Evolutionary conservation across 2,888 invertebrate species (phyloP), one percentile per base, ranked within the genome.

Genomic region (Diloba caeruleocephala): DNA sequence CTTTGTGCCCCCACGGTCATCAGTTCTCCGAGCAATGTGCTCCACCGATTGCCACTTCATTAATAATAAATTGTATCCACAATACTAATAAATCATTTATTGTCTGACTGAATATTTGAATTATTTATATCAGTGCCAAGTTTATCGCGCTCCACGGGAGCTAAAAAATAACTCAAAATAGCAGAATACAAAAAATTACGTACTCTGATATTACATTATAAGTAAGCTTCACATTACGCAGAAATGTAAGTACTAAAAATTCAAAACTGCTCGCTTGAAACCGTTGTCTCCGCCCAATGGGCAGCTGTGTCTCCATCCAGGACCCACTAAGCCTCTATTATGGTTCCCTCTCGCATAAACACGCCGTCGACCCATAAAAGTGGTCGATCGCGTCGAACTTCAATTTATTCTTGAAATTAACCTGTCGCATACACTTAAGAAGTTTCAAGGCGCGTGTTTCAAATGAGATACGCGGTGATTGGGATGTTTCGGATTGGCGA

Each of bases 331-430:
- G 81, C 85, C 86, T 85, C 81, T 88, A 85, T 89, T 86, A 87
- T 73, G 74, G 78, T 62, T 55, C 70, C 70, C 68, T 79, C 73
- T 78, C 75, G 74, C 80, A 82, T 84, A 84, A 84, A 85, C 81
- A 81, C 78, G 60, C 70, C 76, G 76, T 77, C 78, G 64, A 78
- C 74, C 81, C 83, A 84, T 86, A 87, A 85, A 84, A 83, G 81
- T 63, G 71, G 76, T 68, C 79, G 75, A 79, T 75, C 71, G 77
- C 76, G 70, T 70, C 73, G 74, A 79, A 79, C 84, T 85, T 86
- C 89, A 89, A 91, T 90, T 92, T 90, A 90, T 89, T 90, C 85
- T 87, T 87, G 84, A 80, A 92, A 92, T 91, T 89, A 91, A 90
- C 89, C 88, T 89, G 92, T 92, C 89, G 85, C 81, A 78, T 79